Evolutionary conservation across 2,797 vertebrate species (phyloP).

Genomic region (Muscicapa striata): DNA sequence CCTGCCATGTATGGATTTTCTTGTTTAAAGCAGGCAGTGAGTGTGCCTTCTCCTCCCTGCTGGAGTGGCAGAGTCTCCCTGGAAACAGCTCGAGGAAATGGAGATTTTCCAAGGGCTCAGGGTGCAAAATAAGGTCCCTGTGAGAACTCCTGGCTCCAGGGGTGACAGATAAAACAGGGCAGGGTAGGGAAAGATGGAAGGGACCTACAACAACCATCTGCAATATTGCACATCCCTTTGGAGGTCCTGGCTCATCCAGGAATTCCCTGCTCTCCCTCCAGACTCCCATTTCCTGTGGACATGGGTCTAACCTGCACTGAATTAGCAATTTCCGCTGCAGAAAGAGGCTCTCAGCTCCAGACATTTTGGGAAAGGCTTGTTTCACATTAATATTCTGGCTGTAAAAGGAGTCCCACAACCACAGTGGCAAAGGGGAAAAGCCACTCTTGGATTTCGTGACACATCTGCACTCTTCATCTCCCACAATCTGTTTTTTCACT

Average conservation of each 20-base stretch:
- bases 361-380: background rate
- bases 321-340: background rate
- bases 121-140: background rate
- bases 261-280: background rate
- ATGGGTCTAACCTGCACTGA: accelerated
- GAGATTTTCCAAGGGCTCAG: background rate
- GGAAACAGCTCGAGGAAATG: background rate
- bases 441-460: background rate
- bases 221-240: background rate
- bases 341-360: background rate
- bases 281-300: background rate
- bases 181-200: background rate
- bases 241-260: background rate
- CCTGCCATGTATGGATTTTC: conserved; percentile 44
- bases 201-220: background rate
- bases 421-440: background rate
- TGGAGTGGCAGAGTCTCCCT: background rate
- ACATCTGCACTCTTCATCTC: conserved; percentile 34
- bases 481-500: conserved; percentile 1
- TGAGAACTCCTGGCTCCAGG: background rate
- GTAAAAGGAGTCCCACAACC: background rate
- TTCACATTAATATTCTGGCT: background rate
- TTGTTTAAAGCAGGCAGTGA: background rate
- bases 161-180: background rate
- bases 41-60: background rate